Conservation (phyloP, 2,113 vertebrate species). For the Ceratotherium simum region DNA sequence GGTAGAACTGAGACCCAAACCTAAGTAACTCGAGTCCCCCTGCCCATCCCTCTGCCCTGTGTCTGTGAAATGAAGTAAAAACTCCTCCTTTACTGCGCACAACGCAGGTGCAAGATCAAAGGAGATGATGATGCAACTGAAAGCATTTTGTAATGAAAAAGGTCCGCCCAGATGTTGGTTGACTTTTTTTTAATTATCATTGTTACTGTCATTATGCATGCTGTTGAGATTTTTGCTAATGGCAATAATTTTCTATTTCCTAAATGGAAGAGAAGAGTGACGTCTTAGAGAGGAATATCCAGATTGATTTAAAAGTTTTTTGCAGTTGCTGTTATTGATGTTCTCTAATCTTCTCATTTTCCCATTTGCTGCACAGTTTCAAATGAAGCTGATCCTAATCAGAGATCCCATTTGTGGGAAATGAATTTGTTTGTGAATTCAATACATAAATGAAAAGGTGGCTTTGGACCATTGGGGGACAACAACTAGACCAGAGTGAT, state of each 20-base stretch:
- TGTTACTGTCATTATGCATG: not conserved
- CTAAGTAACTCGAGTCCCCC: not conserved
- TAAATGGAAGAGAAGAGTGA: not conserved
- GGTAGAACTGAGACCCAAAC: not conserved
- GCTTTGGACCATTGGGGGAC: not conserved
- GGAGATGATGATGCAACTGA: not conserved
- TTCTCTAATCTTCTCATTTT: not conserved
- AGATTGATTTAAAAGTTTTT: conserved; percentile 37
- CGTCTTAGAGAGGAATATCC: not conserved
- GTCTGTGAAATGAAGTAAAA: not conserved
- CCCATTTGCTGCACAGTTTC: conserved; percentile 1
- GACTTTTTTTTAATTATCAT: not conserved
- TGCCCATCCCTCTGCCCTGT: not conserved
- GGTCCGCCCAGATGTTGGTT: not conserved
- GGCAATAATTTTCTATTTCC: not conserved
- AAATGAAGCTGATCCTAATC: conserved; percentile 28
- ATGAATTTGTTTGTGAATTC: conserved; percentile 29
- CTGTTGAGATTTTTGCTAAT: not conserved
- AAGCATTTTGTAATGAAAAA: conserved; percentile 19
- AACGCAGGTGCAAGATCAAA: not conserved
- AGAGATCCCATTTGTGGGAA: conserved; percentile 12
- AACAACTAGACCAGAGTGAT: not conserved
- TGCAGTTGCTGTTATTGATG: conserved; percentile 6
- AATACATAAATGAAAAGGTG: not conserved
- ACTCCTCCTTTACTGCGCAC: not conserved